Evolutionary conservation across 2,888 invertebrate genomes (phyloP).

Genomic region (Arenicola marina): DNA sequence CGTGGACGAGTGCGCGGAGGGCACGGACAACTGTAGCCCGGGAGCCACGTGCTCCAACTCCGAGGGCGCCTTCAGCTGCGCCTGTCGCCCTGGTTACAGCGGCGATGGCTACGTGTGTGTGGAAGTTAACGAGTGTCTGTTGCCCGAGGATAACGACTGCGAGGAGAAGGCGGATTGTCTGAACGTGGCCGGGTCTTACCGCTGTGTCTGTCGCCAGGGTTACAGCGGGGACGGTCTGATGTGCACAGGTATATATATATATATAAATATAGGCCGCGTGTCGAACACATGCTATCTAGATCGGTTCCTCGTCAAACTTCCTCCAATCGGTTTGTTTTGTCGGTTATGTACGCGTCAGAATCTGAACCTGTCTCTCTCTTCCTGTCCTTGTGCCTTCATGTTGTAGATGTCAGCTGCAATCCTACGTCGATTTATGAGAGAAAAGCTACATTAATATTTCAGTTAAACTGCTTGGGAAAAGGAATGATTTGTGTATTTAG

Average conservation of each 20-base stretch:
- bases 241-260: slow-evolving; percentile 2
- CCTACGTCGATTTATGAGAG: too few relatives aligned
- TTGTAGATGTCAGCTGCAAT: too few relatives aligned
- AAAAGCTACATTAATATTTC: too few relatives aligned
- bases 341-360: too few relatives aligned
- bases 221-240: slow-evolving; percentile 3
- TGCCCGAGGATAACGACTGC: neutral
- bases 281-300: too few relatives aligned
- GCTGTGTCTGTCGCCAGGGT: neutral
- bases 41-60: slow-evolving; percentile 12
- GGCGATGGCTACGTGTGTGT: slow-evolving; percentile 11
- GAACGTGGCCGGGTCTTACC: neutral
- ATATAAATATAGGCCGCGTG: too few relatives aligned
- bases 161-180: neutral
- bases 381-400: too few relatives aligned
- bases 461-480: too few relatives aligned
- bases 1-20: slow-evolving; percentile 23
- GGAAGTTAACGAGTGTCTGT: slow-evolving; percentile 1
- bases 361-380: too few relatives aligned
- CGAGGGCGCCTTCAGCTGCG: slow-evolving; percentile 20
- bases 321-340: too few relatives aligned
- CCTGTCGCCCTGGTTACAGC: slow-evolving; percentile 24
- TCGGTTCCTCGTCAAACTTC: too few relatives aligned
- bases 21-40: slow-evolving; percentile 14
- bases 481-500: too few relatives aligned